Percentiles rank a stretch among this genome's conserved stretches.
phyloP scores from a whole-genome alignment of 92 coral and sea anemone species.

The Epizoanthus ramosus region DNA sequence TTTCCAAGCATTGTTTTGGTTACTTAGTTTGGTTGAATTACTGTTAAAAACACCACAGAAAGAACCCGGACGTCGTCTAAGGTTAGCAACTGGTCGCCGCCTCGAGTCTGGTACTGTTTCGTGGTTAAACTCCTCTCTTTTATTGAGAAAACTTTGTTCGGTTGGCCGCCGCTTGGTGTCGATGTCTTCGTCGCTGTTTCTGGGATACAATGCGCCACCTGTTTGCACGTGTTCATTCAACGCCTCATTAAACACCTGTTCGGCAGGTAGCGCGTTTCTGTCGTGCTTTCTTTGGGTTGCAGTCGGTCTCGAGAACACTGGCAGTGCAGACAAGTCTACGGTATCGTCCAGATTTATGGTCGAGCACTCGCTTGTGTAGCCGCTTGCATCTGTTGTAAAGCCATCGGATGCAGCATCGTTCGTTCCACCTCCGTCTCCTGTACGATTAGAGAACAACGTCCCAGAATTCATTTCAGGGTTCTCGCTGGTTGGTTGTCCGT shows the following conservation, averaged over 20 bases:
- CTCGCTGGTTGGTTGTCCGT: neutral
- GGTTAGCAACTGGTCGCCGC: neutral
- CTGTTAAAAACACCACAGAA: neutral
- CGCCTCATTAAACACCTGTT: neutral
- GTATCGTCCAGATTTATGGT: neutral
- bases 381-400: conserved; percentile 34
- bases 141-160: neutral
- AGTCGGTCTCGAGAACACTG: conserved; percentile 4
- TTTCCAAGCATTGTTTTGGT: neutral
- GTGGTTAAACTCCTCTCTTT: neutral
- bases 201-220: neutral
- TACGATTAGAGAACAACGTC: neutral
- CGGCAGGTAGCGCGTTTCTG: neutral
- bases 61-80: conserved; percentile 11
- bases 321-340: conserved; percentile 4
- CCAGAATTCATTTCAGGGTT: neutral
- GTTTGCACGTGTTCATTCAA: neutral
- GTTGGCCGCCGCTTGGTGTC: neutral
- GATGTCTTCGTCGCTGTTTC: neutral
- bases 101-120: neutral
- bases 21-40: neutral
- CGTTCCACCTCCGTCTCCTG: neutral
- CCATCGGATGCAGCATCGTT: conserved; percentile 2
- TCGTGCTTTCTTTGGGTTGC: neutral
- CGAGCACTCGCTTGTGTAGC: conserved; percentile 31